A percentile compares a stretch with the other conserved stretches of the same genome.
Conservation (phyloP, 2,113 vertebrate species). For the Lepisosteus oculatus region DNA sequence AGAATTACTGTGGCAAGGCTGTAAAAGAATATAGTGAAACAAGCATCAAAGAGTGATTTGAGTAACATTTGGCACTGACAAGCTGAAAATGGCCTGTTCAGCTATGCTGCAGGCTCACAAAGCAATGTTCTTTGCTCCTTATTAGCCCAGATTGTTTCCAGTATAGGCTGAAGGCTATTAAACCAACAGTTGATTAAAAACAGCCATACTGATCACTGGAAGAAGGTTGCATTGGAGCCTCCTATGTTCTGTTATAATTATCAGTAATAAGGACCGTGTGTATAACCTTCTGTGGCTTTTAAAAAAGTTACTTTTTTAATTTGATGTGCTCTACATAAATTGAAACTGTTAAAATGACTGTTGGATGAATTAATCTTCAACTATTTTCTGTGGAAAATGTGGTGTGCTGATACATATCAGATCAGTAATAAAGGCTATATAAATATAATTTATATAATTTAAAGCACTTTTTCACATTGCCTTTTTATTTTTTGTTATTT, state of each 20-base stretch:
- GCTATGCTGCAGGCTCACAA: background rate
- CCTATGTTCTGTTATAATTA: too few species aligned
- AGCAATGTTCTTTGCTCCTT: background rate
- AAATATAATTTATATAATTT: too few species aligned
- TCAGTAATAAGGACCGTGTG: background rate
- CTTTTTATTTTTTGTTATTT: too few species aligned
- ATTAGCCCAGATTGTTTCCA: background rate
- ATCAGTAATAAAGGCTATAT: too few species aligned
- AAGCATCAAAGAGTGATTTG: slow-evolving; percentile 53
- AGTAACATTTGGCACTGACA: slow-evolving; percentile 48
- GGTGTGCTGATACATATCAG: too few species aligned
- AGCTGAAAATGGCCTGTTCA: slow-evolving; percentile 4
- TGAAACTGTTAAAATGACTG: too few species aligned
- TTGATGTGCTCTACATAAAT: too few species aligned
- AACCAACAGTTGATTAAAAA: slow-evolving; percentile 3
- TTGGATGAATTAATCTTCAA: too few species aligned
- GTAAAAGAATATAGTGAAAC: slow-evolving; percentile 52
- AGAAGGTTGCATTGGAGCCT: background rate
- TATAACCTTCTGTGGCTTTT: background rate
- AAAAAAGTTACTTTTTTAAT: background rate
- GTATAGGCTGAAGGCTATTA: background rate
- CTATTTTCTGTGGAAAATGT: too few species aligned
- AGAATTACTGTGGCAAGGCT: slow-evolving; percentile 49
- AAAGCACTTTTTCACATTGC: too few species aligned
- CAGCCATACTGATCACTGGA: background rate